These are phyloP conservation scores for Deilephila porcellus DNA, from an alignment of 2,888 invertebrate genomes.

Conservation along the genomic window DNA sequence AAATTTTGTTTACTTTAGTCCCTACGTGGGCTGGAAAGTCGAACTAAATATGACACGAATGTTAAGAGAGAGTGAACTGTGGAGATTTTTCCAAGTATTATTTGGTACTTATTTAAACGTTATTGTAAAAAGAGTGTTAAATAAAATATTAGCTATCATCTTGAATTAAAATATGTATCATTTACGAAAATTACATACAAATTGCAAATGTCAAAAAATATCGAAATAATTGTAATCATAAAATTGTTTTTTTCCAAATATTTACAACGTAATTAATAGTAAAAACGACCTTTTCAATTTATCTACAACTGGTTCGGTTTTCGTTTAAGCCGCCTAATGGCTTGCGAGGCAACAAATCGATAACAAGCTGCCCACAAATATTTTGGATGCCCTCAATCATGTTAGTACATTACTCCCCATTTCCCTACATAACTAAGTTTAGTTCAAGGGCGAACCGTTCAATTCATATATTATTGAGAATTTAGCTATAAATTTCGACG, in stretches of 20 bases:
- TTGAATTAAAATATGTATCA: no score
- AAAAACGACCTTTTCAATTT: not conserved
- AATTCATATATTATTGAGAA: constrained; percentile 34
- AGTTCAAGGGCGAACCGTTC: constrained; percentile 20
- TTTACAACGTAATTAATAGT: not conserved
- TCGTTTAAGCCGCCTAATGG: constrained; percentile 10
- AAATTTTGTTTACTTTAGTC: not conserved
- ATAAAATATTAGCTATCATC: not conserved
- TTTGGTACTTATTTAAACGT: no score
- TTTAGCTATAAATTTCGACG: constrained; percentile 49
- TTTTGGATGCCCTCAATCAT: not conserved
- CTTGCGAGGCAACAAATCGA: not conserved
- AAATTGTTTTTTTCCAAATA: no score
- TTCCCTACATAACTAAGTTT: constrained; percentile 33
- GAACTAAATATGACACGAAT: no score
- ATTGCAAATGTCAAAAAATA: no score
- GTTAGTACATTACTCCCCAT: not conserved
- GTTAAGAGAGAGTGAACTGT: no score
- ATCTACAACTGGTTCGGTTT: not conserved
- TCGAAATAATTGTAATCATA: no score
- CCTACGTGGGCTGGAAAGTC: no score
- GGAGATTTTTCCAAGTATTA: no score
- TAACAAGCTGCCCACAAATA: constrained; percentile 10
- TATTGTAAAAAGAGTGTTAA: not conserved
- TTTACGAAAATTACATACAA: no score